Evolutionary conservation across 2,113 vertebrate genomes (phyloP).

Genomic region (Actenoides hombroni): DNA sequence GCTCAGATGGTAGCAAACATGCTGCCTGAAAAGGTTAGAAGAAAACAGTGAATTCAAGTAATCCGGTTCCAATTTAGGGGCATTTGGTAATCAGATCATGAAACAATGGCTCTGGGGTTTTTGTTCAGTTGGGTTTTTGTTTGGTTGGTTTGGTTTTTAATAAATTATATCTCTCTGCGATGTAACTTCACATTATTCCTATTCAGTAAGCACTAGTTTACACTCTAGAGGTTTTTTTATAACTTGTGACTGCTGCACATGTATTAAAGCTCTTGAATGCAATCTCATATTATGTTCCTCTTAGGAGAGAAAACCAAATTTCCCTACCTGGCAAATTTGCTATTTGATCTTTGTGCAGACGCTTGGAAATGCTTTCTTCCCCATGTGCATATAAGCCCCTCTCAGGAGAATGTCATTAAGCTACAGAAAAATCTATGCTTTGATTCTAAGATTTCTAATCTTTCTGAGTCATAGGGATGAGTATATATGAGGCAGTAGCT

Average conservation of each 20-base stretch:
- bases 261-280: not conserved
- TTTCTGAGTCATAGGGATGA: not conserved
- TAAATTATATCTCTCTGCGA: not conserved
- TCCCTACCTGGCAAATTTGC: not conserved
- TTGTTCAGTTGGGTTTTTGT: not conserved
- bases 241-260: not conserved
- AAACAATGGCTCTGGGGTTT: not conserved
- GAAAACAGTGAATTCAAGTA: not conserved
- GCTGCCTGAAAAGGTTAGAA: not conserved
- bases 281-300: not conserved
- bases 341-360: not conserved
- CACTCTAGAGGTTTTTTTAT: not conserved
- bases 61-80: not conserved
- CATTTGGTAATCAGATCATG: not conserved
- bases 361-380: not conserved
- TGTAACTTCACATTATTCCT: not conserved
- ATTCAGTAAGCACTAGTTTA: not conserved
- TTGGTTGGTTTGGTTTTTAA: not conserved
- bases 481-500: not conserved
- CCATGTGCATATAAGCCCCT: not conserved
- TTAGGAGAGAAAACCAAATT: not conserved
- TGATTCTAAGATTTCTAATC: not conserved
- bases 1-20: not conserved
- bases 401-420: not conserved
- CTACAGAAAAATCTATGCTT: not conserved